Evolutionary conservation across 2,113 vertebrate species (phyloP), one percentile per base, ranked within the genome.

Genomic region (Protomyctophum bolini): DNA sequence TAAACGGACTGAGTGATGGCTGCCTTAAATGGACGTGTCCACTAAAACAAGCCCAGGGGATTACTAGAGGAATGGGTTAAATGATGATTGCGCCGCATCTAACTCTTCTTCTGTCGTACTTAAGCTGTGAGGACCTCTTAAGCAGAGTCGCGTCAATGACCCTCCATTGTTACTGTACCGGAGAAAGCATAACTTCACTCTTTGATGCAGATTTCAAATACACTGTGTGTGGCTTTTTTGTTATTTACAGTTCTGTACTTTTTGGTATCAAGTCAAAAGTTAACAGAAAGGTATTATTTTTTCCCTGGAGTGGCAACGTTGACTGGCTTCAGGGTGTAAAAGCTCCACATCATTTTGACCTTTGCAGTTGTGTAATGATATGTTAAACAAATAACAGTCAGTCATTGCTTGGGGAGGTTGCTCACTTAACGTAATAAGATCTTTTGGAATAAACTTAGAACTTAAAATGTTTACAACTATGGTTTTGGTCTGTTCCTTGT

Each of bases 391-490:
- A 50, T 4, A 47, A 65, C 47, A 0, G 41, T 64, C 6, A 50
- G 10, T 63, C 61, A 29, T 11, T 45, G 50, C 50, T 55, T 47
- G 47, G 14, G 14, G 51, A 73, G 45, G 41, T 15, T 58, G 55
- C 21, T 10, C 46, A 58, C 11, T 48, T 10, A 41, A 64, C 21
- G 50, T 33, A 57, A 67, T 15, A 63, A 41, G 3, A 61, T 72
- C 77, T 85, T 87, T 81, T 67, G 29, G 76, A 91, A 90, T 88
- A 90, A 90, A 90, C 63, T 15, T 14, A 41, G 55, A 50, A 66
- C 74, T 68, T 8, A 21, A 78, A 69, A 68, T 66, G 2, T 77
- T 41, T 11, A 64, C 8, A 41, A n/a, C 46, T 10, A 63, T 51
- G 46, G 14, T 72, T 75, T 66, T 48, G 52, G 64, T 52, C 29